Conservation (phyloP, 2,797 vertebrate species). For the Scleropages formosus region DNA sequence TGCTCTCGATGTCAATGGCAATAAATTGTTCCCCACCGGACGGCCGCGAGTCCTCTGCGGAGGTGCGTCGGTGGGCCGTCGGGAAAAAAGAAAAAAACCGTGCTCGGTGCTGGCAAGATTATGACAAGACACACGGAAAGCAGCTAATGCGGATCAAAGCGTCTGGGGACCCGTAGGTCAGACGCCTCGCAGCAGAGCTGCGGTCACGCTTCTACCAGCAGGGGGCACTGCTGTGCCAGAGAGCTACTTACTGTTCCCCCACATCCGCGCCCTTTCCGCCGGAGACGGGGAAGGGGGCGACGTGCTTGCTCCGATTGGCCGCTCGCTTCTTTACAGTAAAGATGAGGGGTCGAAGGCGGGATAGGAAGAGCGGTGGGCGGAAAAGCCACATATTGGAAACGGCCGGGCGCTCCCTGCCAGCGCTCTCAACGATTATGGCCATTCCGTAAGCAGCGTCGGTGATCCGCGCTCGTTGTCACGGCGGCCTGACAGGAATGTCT, state of each 20-base stretch:
- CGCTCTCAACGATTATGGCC: conserved; percentile 36
- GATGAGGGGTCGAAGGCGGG: background rate
- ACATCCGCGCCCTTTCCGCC: background rate
- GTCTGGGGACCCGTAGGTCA: too few species aligned
- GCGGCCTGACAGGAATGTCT: conserved; percentile 46
- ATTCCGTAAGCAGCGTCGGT: conserved; percentile 29
- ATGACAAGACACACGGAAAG: too few species aligned
- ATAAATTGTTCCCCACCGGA: too few species aligned
- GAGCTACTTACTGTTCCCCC: background rate
- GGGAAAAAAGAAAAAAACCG: too few species aligned
- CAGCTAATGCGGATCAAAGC: too few species aligned
- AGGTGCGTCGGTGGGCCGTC: too few species aligned
- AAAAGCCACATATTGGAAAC: conserved; percentile 18
- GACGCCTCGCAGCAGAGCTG: too few species aligned
- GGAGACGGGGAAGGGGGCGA: background rate
- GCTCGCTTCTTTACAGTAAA: conserved; percentile 24
- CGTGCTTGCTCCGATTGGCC: too few species aligned
- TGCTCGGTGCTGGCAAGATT: too few species aligned
- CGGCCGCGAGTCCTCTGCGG: too few species aligned
- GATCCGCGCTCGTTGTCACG: conserved; percentile 34
- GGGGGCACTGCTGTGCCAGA: conserved; percentile 70
- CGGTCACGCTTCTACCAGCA: too few species aligned
- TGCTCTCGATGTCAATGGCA: too few species aligned
- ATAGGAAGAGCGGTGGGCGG: background rate
- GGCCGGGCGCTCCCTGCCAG: background rate